A percentile compares a stretch with the other conserved stretches of the same genome.
Evolutionary conservation across 2,888 invertebrate genomes (phyloP).

Genomic region (Orthosia cruda): DNA sequence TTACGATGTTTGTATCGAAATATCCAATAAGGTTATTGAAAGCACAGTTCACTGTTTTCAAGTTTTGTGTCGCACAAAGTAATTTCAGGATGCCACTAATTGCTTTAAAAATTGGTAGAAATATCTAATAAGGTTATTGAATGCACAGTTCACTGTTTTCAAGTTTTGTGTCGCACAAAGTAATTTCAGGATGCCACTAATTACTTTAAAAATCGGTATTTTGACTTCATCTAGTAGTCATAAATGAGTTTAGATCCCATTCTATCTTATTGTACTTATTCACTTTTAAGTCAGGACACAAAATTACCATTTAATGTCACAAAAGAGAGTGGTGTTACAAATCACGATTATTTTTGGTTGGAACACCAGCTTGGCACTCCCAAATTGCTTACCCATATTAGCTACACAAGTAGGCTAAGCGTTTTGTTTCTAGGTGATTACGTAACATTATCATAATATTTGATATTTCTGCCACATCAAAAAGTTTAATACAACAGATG

Average conservation of each 20-base stretch:
- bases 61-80: neutral
- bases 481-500: neutral
- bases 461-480: constrained; percentile 2
- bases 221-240: neutral
- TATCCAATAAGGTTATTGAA: neutral
- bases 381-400: constrained; percentile 46
- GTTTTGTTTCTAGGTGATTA: constrained; percentile 35
- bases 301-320: constrained; percentile 16
- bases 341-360: constrained; percentile 25
- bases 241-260: neutral
- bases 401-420: constrained; percentile 30
- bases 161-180: neutral
- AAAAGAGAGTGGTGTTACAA: constrained; percentile 29
- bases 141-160: neutral
- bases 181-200: neutral
- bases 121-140: neutral
- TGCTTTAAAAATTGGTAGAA: neutral
- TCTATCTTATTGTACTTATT: neutral
- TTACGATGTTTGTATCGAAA: neutral
- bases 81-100: neutral
- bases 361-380: constrained; percentile 19
- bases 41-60: neutral
- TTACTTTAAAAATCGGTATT: neutral
- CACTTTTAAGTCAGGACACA: neutral
- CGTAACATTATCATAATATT: constrained; percentile 15